phyloP scores from a whole-genome alignment of 2,797 vertebrate species.

The Pygocentrus nattereri region DNA sequence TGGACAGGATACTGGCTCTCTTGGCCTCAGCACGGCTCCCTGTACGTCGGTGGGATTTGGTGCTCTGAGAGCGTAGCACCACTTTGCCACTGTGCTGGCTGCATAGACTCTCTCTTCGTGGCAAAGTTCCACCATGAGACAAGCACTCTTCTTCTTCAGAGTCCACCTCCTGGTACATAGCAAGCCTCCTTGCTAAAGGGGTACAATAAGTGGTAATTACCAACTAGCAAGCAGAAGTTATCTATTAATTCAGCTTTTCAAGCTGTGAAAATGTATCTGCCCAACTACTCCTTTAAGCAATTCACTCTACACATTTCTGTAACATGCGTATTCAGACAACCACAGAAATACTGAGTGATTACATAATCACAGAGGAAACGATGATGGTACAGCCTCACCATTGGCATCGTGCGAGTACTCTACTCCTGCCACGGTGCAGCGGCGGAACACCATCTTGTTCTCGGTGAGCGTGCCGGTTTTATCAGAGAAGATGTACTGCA shows the following conservation, averaged over 20 bases:
- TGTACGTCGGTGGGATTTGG: slow-evolving; percentile 89
- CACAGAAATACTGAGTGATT: too few relatives aligned
- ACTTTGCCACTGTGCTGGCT: slow-evolving; percentile 89
- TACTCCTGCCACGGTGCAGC: slow-evolving; percentile 93
- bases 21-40: slow-evolving; percentile 93
- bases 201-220: background rate
- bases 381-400: slow-evolving; percentile 76
- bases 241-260: too few relatives aligned
- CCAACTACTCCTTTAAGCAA: too few relatives aligned
- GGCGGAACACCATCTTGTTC: slow-evolving; percentile 98
- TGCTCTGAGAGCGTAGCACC: slow-evolving; percentile 88
- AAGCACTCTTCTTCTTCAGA: slow-evolving; percentile 91
- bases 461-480: slow-evolving; percentile 98
- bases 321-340: too few relatives aligned
- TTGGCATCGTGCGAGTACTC: slow-evolving; percentile 98
- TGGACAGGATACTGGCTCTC: slow-evolving; percentile 91
- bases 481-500: slow-evolving; percentile 98
- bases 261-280: too few relatives aligned
- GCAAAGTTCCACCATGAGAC: slow-evolving; percentile 82
- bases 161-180: slow-evolving; percentile 94
- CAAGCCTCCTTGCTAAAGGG: slow-evolving; percentile 86
- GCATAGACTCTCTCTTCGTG: slow-evolving; percentile 84
- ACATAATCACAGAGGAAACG: background rate
- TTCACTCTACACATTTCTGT: too few relatives aligned
- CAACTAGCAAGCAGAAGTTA: background rate